Base-by-base conservation (phyloP, 2,888 invertebrate species). In the Dromius quadrimaculatus region DNA sequence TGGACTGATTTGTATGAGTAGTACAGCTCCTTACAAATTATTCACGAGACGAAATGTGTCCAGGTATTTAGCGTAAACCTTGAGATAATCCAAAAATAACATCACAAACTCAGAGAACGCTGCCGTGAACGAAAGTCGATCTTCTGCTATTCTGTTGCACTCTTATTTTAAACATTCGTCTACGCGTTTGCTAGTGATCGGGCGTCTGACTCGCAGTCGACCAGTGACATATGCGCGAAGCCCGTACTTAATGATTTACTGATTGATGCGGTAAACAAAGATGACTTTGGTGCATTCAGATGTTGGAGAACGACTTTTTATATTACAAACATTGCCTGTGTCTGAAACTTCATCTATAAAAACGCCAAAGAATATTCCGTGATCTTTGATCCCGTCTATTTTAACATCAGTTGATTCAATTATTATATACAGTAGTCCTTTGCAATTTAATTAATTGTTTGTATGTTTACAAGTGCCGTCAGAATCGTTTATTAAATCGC, bases 191-290 rank as follows among this genome's bases (percentile, higher is more conserved):
- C 34, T 34, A 15, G 34, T 19, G 34, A 32, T 34, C 32, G 57
- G 13, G 32, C 36, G 61, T 61, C 38, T 61, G 36, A 50, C 9
- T 20, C 50, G 9, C 19, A 20, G 22, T 50, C 50, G 20, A 41
- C 62, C 19, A 32, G 68, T 68, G 59, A 70, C 70, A 70, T 70
- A 70, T 70, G 62, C 70, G 45, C 62, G 47, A 34, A 47, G 59
- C 62, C 62, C 62, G 22, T 17, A 70, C 62, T 70, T 62, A 70
- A 70, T 70, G 70, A 70, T 70, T 70, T 70, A 70, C 70, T 70
- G 70, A 70, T 70, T 70, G 70, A 70, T 70, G 70, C 47, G 17
- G 61, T 70, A 70, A 70, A 70, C 70, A 70, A 70, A 62, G 62
- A 62, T 70, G 62, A 62, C 70, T 70, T 68, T 59, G 68, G 32